A percentile compares a stretch with the other conserved stretches of the same genome.
These are phyloP conservation scores for Caerostris extrusa DNA, from an alignment of 1,140 invertebrate genomes.

Conservation along the genomic window DNA sequence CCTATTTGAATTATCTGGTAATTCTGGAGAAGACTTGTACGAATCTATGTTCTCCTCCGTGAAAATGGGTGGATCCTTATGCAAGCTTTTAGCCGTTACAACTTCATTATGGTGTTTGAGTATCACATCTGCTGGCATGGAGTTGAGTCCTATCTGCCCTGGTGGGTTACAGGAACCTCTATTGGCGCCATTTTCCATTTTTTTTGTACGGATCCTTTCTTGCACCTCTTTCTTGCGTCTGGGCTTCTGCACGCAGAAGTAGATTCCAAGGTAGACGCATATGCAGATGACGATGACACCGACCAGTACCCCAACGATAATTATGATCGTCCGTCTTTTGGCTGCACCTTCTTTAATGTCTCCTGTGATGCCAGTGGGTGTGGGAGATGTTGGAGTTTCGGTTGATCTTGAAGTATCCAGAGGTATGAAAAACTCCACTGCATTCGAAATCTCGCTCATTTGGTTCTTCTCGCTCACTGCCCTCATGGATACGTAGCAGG, in stretches of 20 bases:
- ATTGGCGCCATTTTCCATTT: not conserved
- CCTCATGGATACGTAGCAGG: constrained; percentile 16
- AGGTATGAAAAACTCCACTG: constrained; percentile 33
- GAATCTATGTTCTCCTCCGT: constrained; percentile 39
- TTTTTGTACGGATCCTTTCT: not conserved
- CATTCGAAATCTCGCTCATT: constrained; percentile 22
- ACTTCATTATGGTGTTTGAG: constrained; percentile 78
- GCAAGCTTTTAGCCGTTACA: constrained; percentile 75
- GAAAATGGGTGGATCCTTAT: constrained; percentile 87
- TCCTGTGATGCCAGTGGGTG: not conserved
- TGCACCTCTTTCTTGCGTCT: not conserved
- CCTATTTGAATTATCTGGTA: not conserved
- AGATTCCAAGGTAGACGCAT: not conserved
- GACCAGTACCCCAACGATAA: constrained; percentile 44
- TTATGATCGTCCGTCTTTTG: not conserved
- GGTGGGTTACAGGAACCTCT: not conserved
- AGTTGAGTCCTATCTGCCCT: constrained; percentile 57
- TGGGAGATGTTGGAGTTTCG: not conserved
- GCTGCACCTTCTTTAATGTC: not conserved
- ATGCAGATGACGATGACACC: not conserved
- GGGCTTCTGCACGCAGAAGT: constrained; percentile 26
- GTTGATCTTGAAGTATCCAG: not conserved
- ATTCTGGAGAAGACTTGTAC: not conserved
- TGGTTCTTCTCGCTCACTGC: not conserved
- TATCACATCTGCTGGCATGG: constrained; percentile 78